Conservation (phyloP, 92 coral and sea anemone genomes). For the Blastomussa wellsi region DNA sequence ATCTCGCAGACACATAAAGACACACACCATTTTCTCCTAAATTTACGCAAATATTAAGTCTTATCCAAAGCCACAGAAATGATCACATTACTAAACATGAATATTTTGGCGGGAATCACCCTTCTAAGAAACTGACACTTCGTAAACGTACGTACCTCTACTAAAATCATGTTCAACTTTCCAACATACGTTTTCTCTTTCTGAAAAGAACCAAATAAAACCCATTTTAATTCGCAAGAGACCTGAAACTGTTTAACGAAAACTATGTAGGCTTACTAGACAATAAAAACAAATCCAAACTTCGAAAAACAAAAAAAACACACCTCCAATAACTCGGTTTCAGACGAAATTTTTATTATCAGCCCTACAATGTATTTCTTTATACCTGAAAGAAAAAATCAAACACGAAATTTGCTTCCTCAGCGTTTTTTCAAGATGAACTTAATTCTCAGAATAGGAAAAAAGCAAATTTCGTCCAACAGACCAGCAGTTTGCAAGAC, state of each 20-base stretch:
- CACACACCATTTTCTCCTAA: too few species aligned
- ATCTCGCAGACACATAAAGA: neutral
- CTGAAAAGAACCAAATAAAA: slow-evolving; percentile 45
- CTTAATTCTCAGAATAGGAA: neutral
- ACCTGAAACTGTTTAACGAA: slow-evolving; percentile 7
- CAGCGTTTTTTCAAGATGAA: neutral
- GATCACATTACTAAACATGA: slow-evolving; percentile 18
- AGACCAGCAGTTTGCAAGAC: neutral
- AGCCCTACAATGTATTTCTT: slow-evolving; percentile 96
- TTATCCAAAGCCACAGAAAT: neutral
- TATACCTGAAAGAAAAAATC: slow-evolving; percentile 64
- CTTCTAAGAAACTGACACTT: slow-evolving; percentile 16
- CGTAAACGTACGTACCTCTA: slow-evolving; percentile 78
- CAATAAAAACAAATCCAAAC: slow-evolving; percentile 30
- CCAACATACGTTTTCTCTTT: slow-evolving; percentile 94
- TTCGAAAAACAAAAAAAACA: slow-evolving; percentile 22
- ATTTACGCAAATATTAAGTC: neutral
- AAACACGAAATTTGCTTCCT: neutral
- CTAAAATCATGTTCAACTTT: slow-evolving; percentile 95
- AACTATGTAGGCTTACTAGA: slow-evolving; percentile 30
- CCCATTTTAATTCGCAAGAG: neutral
- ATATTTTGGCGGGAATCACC: slow-evolving; percentile 69
- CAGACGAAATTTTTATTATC: slow-evolving; percentile 96
- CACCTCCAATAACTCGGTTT: slow-evolving; percentile 80
- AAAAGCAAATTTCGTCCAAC: neutral